phyloP scores from a whole-genome alignment of 2,888 invertebrate genomes.

The Parascotia fuliginaria region DNA sequence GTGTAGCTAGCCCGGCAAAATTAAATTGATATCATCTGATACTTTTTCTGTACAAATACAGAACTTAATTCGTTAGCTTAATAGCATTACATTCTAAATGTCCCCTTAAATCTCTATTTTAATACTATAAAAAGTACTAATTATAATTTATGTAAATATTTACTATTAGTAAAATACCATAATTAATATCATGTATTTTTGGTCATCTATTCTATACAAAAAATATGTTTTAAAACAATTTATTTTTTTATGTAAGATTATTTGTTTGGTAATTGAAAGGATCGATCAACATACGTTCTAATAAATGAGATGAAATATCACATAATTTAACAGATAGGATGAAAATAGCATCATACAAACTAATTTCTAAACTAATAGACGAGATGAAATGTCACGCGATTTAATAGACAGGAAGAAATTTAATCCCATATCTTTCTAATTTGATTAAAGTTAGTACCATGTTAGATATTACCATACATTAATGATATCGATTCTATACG shows the following conservation, averaged over 20 bases:
- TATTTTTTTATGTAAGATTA: not conserved
- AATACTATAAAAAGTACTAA: not conserved
- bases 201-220: not conserved
- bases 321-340: no score
- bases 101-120: not conserved
- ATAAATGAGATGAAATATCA: no score
- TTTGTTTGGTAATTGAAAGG: not conserved
- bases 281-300: no score
- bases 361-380: no score
- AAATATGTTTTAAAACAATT: not conserved
- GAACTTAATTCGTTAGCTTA: not conserved
- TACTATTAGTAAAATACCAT: not conserved
- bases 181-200: slow-evolving; percentile 1
- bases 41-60: not conserved
- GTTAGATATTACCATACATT: no score
- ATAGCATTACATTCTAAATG: not conserved
- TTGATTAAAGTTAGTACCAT: no score
- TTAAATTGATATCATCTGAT: not conserved
- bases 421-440: no score
- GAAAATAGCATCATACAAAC: no score
- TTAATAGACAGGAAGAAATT: no score
- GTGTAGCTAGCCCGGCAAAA: not conserved
- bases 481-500: no score
- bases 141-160: not conserved
- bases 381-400: no score